A percentile compares a stretch with the other conserved stretches of the same genome.
phyloP scores from a whole-genome alignment of 2,113 vertebrate species.

The Calyptommatus sinebrachiatus region DNA sequence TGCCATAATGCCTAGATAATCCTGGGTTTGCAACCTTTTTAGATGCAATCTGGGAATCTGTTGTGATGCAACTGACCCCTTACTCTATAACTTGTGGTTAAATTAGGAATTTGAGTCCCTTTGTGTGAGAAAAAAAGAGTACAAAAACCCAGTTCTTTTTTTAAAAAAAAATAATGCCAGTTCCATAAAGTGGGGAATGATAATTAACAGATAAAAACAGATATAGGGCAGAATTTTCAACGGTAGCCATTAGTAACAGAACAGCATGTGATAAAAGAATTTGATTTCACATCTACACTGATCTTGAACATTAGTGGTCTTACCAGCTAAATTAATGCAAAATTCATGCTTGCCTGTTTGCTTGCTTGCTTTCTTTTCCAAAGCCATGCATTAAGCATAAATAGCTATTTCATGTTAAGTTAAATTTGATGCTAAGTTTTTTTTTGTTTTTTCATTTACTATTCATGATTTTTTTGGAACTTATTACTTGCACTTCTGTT shows the following conservation, averaged over 20 bases:
- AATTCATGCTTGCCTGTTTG: background rate
- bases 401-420: background rate
- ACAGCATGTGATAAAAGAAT: background rate
- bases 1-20: too few relatives aligned
- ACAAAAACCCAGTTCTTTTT: too few relatives aligned
- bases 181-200: too few relatives aligned
- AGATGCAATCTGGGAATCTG: too few relatives aligned
- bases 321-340: background rate
- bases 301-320: background rate
- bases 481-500: background rate
- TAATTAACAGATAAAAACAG: too few relatives aligned
- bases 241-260: background rate
- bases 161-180: too few relatives aligned
- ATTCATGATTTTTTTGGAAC: background rate
- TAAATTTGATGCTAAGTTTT: background rate
- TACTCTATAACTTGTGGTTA: too few relatives aligned
- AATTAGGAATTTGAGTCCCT: too few relatives aligned
- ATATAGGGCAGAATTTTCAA: too few relatives aligned
- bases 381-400: background rate
- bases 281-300: background rate
- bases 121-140: too few relatives aligned
- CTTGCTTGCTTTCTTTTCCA: background rate
- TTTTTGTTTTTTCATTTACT: background rate
- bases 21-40: too few relatives aligned
- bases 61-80: too few relatives aligned